phyloP scores from a whole-genome alignment of 2,888 invertebrate genomes.

The Troides helena region DNA sequence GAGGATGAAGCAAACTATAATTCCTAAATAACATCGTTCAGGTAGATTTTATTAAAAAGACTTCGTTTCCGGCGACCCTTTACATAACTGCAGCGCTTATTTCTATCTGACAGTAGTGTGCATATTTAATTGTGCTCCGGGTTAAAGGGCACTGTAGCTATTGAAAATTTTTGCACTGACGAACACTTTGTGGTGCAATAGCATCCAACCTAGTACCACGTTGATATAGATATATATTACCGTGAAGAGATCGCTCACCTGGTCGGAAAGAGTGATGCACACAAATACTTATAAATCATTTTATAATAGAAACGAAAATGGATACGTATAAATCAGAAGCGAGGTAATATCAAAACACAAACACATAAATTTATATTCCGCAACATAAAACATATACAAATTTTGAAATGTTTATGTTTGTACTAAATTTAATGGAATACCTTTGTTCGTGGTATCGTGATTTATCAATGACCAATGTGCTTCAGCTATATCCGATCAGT shows the following conservation, averaged over 20 bases:
- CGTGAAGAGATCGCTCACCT: no score
- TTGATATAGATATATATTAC: no score
- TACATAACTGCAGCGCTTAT: no score
- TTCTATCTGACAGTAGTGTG: no score
- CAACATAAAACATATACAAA: constrained; percentile 21
- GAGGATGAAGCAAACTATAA: not conserved
- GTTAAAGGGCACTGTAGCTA: no score
- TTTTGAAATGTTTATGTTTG: constrained; percentile 25
- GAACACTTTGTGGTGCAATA: no score
- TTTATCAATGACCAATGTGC: constrained; percentile 1
- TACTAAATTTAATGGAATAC: constrained; percentile 24
- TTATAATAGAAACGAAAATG: constrained; percentile 22
- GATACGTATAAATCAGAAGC: constrained; percentile 22
- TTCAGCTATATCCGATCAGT: not conserved
- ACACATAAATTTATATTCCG: constrained; percentile 23
- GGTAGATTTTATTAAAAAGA: no score
- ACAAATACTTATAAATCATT: constrained; percentile 15
- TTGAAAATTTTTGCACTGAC: no score
- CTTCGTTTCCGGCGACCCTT: no score
- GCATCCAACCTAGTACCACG: no score
- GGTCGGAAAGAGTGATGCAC: not conserved
- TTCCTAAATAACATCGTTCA: not conserved
- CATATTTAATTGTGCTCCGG: no score
- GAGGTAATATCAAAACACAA: constrained; percentile 26
- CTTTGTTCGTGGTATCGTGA: constrained; percentile 9